phyloP scores from a whole-genome alignment of 2,888 invertebrate species.

The Tethea ocularis region DNA sequence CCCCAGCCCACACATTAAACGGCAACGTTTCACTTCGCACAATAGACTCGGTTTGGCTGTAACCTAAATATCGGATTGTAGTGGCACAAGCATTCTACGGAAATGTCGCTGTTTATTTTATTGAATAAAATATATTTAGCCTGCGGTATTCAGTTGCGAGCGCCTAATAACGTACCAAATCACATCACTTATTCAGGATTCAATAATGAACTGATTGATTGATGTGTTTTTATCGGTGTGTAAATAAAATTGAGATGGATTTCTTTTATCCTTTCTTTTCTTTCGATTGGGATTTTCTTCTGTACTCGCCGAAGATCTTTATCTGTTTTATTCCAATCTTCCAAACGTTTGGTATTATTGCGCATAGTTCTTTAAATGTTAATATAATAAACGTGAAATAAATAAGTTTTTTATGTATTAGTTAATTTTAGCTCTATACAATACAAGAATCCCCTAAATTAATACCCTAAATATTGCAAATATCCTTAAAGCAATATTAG shows the following conservation, averaged over 20 bases:
- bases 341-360: too few species aligned
- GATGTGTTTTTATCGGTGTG: background rate
- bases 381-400: background rate
- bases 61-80: conserved; percentile 80
- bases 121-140: conserved; percentile 59
- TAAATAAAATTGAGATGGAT: background rate
- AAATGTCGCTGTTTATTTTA: conserved; percentile 61
- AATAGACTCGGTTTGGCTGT: conserved; percentile 77
- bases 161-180: conserved; percentile 11
- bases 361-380: too few species aligned
- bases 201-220: background rate
- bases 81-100: conserved; percentile 55
- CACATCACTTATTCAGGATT: conserved; percentile 6
- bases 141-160: conserved; percentile 22
- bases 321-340: too few species aligned
- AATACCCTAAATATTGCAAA: too few species aligned
- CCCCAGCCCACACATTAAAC: conserved; percentile 51
- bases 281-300: too few species aligned
- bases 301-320: too few species aligned
- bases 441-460: too few species aligned
- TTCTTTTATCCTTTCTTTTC: background rate
- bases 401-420: too few species aligned
- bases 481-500: too few species aligned
- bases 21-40: conserved; percentile 77
- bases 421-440: too few species aligned